Percentiles rank a stretch among this genome's conserved stretches.
phyloP scores from a whole-genome alignment of 1,140 invertebrate genomes.

The Laupala kohalensis region DNA sequence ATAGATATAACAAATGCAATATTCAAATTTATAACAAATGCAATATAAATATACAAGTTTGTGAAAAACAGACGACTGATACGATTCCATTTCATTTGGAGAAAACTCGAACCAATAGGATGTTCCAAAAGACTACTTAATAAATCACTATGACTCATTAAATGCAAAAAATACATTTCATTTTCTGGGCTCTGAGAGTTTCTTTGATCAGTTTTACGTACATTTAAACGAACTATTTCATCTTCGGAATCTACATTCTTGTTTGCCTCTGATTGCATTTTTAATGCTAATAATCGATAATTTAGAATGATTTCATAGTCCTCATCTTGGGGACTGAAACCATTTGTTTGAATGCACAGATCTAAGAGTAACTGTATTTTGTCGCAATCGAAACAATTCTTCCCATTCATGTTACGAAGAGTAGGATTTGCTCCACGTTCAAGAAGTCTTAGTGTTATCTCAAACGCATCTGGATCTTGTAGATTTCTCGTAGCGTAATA shows the following conservation, averaged over 20 bases:
- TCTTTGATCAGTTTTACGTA: neutral
- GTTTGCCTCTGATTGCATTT: neutral
- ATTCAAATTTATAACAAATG: neutral
- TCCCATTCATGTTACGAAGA: neutral
- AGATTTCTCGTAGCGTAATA: slow-evolving; percentile 70
- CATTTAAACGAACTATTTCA: neutral
- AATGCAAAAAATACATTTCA: neutral
- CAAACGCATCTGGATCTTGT: slow-evolving; percentile 41
- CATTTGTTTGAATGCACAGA: neutral
- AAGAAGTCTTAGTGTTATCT: slow-evolving; percentile 37
- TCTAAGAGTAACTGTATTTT: neutral
- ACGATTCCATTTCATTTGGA: neutral
- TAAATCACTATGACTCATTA: neutral
- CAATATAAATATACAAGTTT: neutral
- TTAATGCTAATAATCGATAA: neutral
- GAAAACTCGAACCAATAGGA: neutral
- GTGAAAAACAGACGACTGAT: neutral
- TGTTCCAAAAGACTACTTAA: neutral
- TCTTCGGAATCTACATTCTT: neutral
- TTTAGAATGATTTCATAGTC: neutral
- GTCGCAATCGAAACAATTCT: neutral
- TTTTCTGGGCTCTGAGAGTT: neutral
- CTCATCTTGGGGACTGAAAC: neutral
- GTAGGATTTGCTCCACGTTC: neutral
- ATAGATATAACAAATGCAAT: neutral